Evolutionary conservation across 2,797 vertebrate species (phyloP), one percentile per base, ranked within the genome.

Genomic region (Melanotaenia maccullochi): DNA sequence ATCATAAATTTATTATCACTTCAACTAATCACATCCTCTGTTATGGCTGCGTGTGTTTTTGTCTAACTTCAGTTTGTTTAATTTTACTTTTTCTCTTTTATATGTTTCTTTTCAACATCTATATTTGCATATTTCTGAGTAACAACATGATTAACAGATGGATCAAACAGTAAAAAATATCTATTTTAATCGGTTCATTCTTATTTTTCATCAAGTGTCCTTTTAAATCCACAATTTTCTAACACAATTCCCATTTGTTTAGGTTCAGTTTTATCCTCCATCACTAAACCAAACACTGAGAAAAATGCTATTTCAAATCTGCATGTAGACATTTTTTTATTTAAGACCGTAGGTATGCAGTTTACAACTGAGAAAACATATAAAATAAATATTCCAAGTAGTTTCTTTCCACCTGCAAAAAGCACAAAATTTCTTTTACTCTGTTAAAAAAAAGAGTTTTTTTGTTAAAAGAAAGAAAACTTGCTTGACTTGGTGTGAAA

Each of bases 1-100:
- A 72, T 84, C 80, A 81, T 67, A 76, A 85, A 84, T 71, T 69
- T 65, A 67, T 61, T 85, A 85, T 90, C 78, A 62, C 82, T 78
- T 83, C 28, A 73, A 18, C 75, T 79, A 75, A 80, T 65, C 81
- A 71, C 52, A 68, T 81, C 42, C 59, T 79, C 63, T 62, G 71
- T 84, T 83, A 69, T 68, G 38, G 71, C 54, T 73, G 59, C 66
- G 73, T 65, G 66, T 33, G 68, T 85, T 76, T 76, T 3, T 66
- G 75, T 77, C 63, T 69, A 28, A 73, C 79, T 71, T 76, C 38
- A 40, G 11, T 62, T 61, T 52, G 52, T 33, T 14, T 40, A 63
- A 40, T 73, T 58, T 70, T 59, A 20, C 5, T 12, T 25, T 42
- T 61, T 73, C 35, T 54, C n/a, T 28, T 64, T 33, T 66, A 52